These are phyloP conservation scores for Eciton burchellii DNA, from an alignment of 1,140 invertebrate genomes.

Conservation along the genomic window DNA sequence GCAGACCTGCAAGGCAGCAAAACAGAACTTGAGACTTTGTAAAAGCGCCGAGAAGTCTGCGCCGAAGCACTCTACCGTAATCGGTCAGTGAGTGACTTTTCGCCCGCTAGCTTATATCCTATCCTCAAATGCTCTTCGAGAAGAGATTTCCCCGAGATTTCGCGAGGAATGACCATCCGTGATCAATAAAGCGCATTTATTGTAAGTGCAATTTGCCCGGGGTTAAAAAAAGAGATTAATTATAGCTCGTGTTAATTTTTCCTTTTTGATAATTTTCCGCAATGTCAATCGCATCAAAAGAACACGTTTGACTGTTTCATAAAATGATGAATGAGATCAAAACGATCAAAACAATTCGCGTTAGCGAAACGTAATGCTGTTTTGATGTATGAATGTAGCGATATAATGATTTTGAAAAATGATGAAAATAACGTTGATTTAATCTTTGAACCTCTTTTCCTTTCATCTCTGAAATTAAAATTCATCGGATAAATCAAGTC, in stretches of 20 bases:
- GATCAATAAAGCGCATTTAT: no score
- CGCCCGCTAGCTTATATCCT: no score
- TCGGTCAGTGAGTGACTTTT: no score
- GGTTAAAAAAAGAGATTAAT: no score
- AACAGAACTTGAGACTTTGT: not conserved
- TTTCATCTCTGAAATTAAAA: not conserved
- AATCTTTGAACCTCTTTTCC: not conserved
- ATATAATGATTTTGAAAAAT: not conserved
- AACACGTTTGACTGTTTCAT: not conserved
- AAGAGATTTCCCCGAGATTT: no score
- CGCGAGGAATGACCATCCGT: no score
- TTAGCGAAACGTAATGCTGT: not conserved
- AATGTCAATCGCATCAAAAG: not conserved
- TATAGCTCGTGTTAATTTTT: not conserved
- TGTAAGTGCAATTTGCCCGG: no score
- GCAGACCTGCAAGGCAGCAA: constrained; percentile 77
- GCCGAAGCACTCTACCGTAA: no score
- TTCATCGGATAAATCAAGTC: not conserved
- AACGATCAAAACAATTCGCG: not conserved
- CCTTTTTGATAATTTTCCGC: not conserved
- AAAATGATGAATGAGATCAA: not conserved
- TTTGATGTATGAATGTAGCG: not conserved
- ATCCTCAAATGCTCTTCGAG: no score
- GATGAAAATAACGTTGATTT: not conserved
- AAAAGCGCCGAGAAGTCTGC: not conserved